Base-by-base conservation (phyloP, 2,113 vertebrate genomes). In the Mixornis gularis region DNA sequence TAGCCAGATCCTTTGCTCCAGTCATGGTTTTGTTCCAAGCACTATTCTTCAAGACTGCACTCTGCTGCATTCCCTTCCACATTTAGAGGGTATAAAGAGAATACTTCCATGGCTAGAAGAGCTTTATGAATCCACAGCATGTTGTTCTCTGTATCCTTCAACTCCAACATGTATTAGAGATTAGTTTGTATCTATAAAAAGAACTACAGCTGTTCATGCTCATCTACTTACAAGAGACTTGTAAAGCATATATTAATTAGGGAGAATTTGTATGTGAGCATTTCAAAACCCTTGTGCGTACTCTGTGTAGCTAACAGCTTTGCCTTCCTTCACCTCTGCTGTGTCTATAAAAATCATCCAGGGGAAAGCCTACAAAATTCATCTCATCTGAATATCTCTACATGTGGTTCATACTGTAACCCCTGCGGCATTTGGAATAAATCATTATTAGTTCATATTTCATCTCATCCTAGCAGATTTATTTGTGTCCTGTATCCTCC, bases 161-260 rank as follows among this genome's bases (percentile, higher is more conserved):
- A 76, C 70, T 87, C 44, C 81, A 93, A 62, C 68, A 72, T 83
- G 74, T 79, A 94, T 68, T 89, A 92, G 87, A 94, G 95, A 95
- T 93, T 96, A 96, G 87, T 91, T 81, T 85, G 81, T 70, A 56
- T 51, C 94, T 96, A 96, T 93, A 91, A 94, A 96, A 96, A 93
- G 92, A 96, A 83, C 79, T 89, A 91, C 96, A 96, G 95, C 95
- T 96, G 92, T 91, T 92, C 4, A 3, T 79, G 76, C 74, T 94
- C 13, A 16, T 96, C 96, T 89, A 79, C 87, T 95, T 93, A 85
- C n/a, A 89, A 89, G 87, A 76, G 55, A 66, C 56, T 96, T 91
- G 84, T 79, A 94, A 94, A 89, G 68, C 52, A 65, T 62, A 36
- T 63, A 92, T 94, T 93, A 93, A 95, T 94, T 95, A 92, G 60